phyloP scores from a whole-genome alignment of 2,888 invertebrate species.

The Tromatobia lineatoria region DNA sequence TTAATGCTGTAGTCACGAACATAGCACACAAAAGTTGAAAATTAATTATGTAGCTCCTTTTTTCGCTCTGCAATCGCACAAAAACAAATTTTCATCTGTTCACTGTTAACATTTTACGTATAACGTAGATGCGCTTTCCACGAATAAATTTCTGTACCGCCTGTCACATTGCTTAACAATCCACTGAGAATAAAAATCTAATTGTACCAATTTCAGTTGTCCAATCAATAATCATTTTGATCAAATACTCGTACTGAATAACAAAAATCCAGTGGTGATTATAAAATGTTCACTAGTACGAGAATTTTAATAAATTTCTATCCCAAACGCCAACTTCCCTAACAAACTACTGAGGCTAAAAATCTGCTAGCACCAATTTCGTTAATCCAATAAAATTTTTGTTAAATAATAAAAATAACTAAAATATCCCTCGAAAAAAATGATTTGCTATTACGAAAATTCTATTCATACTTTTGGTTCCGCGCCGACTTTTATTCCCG shows the following conservation, averaged over 20 bases:
- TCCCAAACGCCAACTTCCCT: neutral
- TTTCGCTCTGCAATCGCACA: no score
- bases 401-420: neutral
- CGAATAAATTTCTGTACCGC: neutral
- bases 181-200: neutral
- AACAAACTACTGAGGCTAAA: neutral
- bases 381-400: neutral
- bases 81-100: no score
- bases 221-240: no score
- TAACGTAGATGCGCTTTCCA: neutral
- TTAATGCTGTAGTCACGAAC: neutral
- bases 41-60: neutral
- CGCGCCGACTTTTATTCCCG: neutral
- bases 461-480: neutral
- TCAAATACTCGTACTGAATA: no score
- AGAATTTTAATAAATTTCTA: neutral
- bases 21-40: neutral
- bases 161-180: neutral
- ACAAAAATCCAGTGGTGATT: no score
- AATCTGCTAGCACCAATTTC: neutral
- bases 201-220: neutral
- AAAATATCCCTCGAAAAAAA: neutral
- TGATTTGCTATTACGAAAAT: neutral
- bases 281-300: no score
- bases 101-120: conserved; percentile 6